Evolutionary conservation across 1,140 invertebrate species (phyloP).

Genomic region (Neodiprion fabricii): DNA sequence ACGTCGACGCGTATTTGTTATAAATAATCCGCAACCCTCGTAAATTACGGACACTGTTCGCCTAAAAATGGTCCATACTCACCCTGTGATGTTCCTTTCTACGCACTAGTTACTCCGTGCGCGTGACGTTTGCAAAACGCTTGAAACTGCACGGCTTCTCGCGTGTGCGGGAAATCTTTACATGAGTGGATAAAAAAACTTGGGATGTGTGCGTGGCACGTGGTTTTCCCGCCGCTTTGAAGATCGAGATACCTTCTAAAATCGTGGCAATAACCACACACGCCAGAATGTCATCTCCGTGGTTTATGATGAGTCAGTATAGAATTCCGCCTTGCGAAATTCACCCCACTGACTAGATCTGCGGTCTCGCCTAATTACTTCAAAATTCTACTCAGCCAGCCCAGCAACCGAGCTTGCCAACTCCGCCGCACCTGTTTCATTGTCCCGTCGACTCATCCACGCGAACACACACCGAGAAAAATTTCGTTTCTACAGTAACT

Average conservation of each 20-base stretch:
- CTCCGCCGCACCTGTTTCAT: not conserved
- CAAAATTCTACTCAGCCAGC: conserved; percentile 24
- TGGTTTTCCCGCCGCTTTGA: not conserved
- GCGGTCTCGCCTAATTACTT: conserved; percentile 37
- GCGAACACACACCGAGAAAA: too few relatives aligned
- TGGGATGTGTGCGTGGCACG: not conserved
- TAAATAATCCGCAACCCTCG: too few relatives aligned
- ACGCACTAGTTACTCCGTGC: too few relatives aligned
- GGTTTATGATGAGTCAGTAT: conserved; percentile 1
- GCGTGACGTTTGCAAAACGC: too few relatives aligned
- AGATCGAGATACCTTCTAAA: not conserved
- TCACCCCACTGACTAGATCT: not conserved
- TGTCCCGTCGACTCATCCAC: too few relatives aligned
- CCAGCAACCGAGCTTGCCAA: not conserved
- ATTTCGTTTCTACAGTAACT: too few relatives aligned
- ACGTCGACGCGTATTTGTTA: too few relatives aligned
- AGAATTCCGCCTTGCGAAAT: not conserved
- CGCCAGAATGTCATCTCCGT: not conserved
- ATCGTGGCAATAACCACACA: not conserved
- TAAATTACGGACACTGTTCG: too few relatives aligned
- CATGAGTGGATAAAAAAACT: not conserved
- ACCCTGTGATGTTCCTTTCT: too few relatives aligned
- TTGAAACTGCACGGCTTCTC: too few relatives aligned
- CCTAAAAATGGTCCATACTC: too few relatives aligned
- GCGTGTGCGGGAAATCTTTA: too few relatives aligned